A percentile compares a stretch with the other conserved stretches of the same genome.
These are phyloP conservation scores for Catharus ustulatus DNA, from an alignment of 2,797 vertebrate species.

Conservation along the genomic window DNA sequence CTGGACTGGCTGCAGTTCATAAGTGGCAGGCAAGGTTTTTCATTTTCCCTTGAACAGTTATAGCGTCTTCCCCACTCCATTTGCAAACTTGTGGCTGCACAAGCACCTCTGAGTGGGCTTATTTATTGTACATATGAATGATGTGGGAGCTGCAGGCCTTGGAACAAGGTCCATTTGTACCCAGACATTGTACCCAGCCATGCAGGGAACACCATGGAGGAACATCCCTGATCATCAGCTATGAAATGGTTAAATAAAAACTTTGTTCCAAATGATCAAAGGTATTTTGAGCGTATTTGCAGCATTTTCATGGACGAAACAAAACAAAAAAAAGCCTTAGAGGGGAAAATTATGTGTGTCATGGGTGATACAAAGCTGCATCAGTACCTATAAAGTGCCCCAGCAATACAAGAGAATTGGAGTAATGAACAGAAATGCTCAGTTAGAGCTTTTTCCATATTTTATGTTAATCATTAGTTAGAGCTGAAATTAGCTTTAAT, in stretches of 20 bases:
- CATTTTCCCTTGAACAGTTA: neutral
- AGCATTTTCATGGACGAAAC: neutral
- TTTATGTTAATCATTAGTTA: conserved; percentile 62
- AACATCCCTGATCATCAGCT: neutral
- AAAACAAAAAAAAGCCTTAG: neutral
- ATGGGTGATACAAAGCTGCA: conserved; percentile 12
- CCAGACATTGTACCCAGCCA: neutral
- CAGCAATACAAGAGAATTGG: conserved; percentile 7
- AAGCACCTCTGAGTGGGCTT: neutral
- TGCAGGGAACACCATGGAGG: neutral
- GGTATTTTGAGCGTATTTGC: neutral
- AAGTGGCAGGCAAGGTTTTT: conserved; percentile 4
- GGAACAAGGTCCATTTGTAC: neutral
- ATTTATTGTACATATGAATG: neutral
- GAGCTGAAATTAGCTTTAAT: conserved; percentile 61
- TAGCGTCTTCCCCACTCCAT: neutral
- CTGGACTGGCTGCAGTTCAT: neutral
- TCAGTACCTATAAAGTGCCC: conserved; percentile 7
- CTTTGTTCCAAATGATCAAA: neutral
- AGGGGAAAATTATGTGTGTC: neutral
- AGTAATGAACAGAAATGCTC: conserved; percentile 57
- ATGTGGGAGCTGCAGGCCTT: neutral
- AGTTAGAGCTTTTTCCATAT: conserved; percentile 49
- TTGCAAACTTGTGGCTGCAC: neutral
- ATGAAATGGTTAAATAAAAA: neutral